These are phyloP conservation scores for Cremastobaeus sp. DNA, from an alignment of 2,888 invertebrate genomes.

Conservation along the genomic window DNA sequence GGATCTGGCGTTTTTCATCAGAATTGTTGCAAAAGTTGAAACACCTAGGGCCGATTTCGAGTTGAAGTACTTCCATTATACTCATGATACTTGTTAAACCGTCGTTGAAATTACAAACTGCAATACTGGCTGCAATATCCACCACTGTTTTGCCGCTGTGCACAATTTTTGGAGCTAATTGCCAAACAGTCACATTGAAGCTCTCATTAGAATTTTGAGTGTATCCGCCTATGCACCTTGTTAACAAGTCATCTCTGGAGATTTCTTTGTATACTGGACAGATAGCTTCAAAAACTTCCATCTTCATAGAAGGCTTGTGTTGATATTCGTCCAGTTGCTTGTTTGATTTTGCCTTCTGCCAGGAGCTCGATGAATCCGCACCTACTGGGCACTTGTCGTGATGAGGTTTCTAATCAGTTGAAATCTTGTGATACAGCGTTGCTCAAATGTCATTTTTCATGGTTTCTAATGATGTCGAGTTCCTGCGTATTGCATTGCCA, in stretches of 20 bases:
- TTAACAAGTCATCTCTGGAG: background rate
- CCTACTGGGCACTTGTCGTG: background rate
- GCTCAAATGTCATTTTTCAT: background rate
- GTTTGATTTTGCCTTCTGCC: background rate
- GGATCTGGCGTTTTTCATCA: no score
- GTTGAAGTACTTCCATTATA: background rate
- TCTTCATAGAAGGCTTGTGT: background rate
- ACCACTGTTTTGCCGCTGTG: background rate
- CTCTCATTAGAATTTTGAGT: background rate
- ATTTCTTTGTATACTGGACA: background rate
- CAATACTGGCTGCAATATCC: background rate
- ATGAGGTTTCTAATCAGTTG: background rate
- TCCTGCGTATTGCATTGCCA: background rate
- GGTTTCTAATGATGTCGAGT: background rate
- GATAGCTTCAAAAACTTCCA: background rate
- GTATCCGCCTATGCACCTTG: background rate
- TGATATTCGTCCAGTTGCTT: background rate
- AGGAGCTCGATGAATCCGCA: background rate
- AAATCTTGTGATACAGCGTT: background rate
- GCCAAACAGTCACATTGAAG: background rate
- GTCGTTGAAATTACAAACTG: background rate
- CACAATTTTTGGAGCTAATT: background rate
- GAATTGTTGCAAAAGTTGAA: no score
- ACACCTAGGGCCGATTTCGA: background rate
- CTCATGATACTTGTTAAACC: background rate